phyloP scores from a whole-genome alignment of 1,140 invertebrate species.

The Chelonus insularis region DNA sequence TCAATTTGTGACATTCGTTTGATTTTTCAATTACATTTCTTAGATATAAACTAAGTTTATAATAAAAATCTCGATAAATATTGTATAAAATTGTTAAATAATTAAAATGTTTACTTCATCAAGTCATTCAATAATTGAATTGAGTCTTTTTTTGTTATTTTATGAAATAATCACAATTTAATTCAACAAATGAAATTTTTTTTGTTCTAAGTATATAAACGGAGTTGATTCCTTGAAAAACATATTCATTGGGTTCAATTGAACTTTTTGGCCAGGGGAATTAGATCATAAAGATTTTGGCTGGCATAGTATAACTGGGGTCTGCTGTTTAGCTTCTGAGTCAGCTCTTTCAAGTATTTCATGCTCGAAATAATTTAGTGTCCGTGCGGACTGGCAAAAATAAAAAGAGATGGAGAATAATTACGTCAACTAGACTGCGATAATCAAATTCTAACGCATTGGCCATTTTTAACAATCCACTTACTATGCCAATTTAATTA shows the following conservation, averaged over 20 bases:
- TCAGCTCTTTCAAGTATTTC: conserved; percentile 36
- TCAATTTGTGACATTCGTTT: too few species aligned
- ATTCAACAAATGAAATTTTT: too few species aligned
- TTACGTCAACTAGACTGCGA: conserved; percentile 10
- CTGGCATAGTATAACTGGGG: conserved; percentile 4
- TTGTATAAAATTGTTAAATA: too few species aligned
- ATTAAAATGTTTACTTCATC: too few species aligned
- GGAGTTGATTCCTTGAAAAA: too few species aligned
- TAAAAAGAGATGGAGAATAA: not conserved
- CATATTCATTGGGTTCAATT: not conserved
- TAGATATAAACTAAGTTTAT: too few species aligned
- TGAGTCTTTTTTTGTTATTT: too few species aligned
- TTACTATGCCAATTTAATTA: not conserved
- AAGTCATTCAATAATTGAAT: too few species aligned
- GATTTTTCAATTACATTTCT: too few species aligned
- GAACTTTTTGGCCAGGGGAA: not conserved
- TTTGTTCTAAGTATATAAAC: too few species aligned
- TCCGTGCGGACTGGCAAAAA: conserved; percentile 17
- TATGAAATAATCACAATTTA: too few species aligned
- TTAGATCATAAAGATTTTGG: conserved; percentile 15
- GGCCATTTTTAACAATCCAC: not conserved
- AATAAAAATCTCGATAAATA: too few species aligned
- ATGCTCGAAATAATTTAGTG: conserved; percentile 40
- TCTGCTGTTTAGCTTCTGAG: conserved; percentile 27
- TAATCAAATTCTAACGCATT: not conserved